A percentile compares a stretch with the other conserved stretches of the same genome.
Conservation (phyloP, 2,797 vertebrate genomes). For the Rhabdomys pumilio region DNA sequence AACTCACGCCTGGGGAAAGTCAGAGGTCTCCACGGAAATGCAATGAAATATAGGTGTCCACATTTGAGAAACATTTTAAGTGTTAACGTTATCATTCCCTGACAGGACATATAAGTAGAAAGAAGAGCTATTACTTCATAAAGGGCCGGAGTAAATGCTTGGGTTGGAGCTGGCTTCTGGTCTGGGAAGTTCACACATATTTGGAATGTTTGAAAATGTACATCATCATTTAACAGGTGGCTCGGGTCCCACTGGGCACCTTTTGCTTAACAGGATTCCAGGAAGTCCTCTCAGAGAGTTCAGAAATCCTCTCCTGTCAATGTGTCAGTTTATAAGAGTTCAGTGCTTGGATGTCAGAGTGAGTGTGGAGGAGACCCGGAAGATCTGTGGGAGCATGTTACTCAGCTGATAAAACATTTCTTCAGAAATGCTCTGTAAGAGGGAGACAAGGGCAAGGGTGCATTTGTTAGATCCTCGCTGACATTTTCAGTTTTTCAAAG, state of each 20-base stretch:
- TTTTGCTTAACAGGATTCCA: slow-evolving; percentile 64
- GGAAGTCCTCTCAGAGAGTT: slow-evolving; percentile 29
- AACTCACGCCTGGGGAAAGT: slow-evolving; percentile 67
- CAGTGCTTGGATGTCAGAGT: slow-evolving; percentile 98
- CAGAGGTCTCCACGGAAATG: slow-evolving; percentile 40
- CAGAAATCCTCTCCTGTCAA: slow-evolving; percentile 25
- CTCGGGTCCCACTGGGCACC: slow-evolving; percentile 26
- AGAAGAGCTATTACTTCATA: not conserved
- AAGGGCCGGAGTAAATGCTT: slow-evolving; percentile 22
- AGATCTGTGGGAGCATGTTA: slow-evolving; percentile 99
- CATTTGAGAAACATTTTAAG: not conserved
- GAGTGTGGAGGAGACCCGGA: slow-evolving; percentile 97
- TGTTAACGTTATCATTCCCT: slow-evolving; percentile 33
- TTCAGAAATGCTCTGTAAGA: slow-evolving; percentile 96
- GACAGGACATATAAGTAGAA: not conserved
- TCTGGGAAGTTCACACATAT: not conserved
- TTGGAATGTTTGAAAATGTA: slow-evolving; percentile 9
- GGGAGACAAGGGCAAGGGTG: slow-evolving; percentile 44
- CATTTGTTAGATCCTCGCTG: slow-evolving; percentile 9
- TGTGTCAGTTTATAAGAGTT: slow-evolving; percentile 45
- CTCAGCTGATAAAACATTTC: slow-evolving; percentile 99
- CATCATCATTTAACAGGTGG: slow-evolving; percentile 29
- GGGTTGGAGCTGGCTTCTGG: not conserved
- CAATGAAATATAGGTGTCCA: not conserved
- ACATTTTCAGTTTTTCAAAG: not conserved